Conservation (phyloP, 2,888 invertebrate genomes). For the Embidobia sp. region DNA sequence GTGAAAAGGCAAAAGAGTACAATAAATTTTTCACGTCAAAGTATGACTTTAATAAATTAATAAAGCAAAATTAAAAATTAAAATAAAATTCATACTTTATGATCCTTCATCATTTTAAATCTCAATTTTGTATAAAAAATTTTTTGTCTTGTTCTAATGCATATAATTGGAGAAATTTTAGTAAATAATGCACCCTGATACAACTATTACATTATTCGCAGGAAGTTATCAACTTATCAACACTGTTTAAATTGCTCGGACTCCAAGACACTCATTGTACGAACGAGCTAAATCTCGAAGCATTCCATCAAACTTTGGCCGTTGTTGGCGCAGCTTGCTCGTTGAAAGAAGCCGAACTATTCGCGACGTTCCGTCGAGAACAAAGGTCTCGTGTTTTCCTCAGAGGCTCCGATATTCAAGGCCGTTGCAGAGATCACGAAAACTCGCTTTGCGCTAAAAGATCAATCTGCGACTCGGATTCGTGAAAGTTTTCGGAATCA, state of each 20-base stretch:
- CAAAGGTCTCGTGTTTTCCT: constrained; percentile 40
- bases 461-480: constrained; percentile 40
- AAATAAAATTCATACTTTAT: too few relatives aligned
- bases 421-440: constrained; percentile 35
- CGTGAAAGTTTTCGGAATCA: constrained; percentile 51
- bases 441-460: constrained; percentile 32
- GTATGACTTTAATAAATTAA: too few relatives aligned
- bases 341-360: constrained; percentile 44
- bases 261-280: constrained; percentile 1
- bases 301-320: constrained; percentile 45
- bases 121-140: too few relatives aligned
- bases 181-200: too few relatives aligned
- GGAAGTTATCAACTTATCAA: constrained; percentile 31
- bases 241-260: constrained; percentile 32
- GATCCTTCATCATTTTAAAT: too few relatives aligned
- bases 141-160: too few relatives aligned
- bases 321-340: constrained; percentile 20
- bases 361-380: constrained; percentile 34
- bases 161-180: too few relatives aligned
- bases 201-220: constrained; percentile 3
- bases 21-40: too few relatives aligned
- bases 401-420: constrained; percentile 35
- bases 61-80: too few relatives aligned
- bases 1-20: too few relatives aligned
- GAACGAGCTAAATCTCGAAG: too few relatives aligned